These are phyloP conservation scores for Centruroides sculpturatus DNA, from an alignment of 1,140 invertebrate species.

Conservation along the genomic window DNA sequence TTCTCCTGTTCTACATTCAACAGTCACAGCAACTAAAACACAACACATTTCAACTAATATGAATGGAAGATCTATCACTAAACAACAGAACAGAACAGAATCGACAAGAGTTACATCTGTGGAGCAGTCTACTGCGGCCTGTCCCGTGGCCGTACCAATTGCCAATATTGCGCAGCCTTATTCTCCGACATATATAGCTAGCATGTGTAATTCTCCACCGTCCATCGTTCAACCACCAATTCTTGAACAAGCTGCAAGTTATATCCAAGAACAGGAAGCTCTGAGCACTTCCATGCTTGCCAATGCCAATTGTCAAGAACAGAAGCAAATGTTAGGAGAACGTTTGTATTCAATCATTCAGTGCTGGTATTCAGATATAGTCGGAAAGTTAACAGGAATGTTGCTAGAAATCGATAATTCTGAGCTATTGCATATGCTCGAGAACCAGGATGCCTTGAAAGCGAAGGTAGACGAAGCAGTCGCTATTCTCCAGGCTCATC, in stretches of 20 bases:
- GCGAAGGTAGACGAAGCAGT: too few species aligned
- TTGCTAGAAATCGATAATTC: constrained; percentile 98
- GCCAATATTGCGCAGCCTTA: constrained; percentile 40
- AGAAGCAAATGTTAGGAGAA: constrained; percentile 98
- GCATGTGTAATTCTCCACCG: background rate
- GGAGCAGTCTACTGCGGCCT: constrained; percentile 34
- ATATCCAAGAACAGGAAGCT: constrained; percentile 72
- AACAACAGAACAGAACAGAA: constrained; percentile 26
- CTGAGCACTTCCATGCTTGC: constrained; percentile 89
- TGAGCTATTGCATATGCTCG: constrained; percentile 94
- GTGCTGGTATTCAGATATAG: constrained; percentile 77
- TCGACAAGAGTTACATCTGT: constrained; percentile 11
- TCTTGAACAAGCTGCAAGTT: background rate
- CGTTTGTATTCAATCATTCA: constrained; percentile 94
- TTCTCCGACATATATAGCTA: constrained; percentile 36
- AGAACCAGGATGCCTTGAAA: constrained; percentile 62
- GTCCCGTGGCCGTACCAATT: constrained; percentile 17
- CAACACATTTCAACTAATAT: constrained; percentile 52
- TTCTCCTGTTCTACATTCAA: constrained; percentile 34
- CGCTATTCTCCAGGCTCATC: too few species aligned
- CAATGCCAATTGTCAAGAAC: constrained; percentile 79
- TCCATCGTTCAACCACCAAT: background rate
- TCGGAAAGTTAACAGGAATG: constrained; percentile 99
- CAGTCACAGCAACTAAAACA: constrained; percentile 41
- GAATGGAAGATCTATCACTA: constrained; percentile 67